These are phyloP conservation scores for Proales similis DNA, from an alignment of 1,140 invertebrate species.

Conservation along the genomic window DNA sequence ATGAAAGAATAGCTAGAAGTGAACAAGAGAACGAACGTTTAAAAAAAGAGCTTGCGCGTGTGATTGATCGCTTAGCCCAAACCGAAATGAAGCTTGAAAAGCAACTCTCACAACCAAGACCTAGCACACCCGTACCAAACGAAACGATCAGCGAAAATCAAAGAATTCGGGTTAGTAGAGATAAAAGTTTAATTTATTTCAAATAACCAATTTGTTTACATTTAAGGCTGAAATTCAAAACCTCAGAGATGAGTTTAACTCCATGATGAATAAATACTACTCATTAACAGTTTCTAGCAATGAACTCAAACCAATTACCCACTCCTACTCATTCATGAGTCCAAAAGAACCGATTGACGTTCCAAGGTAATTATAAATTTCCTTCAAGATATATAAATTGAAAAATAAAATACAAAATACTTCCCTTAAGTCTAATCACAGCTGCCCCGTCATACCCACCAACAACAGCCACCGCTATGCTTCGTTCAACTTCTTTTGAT, in stretches of 20 bases:
- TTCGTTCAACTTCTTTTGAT: too few species aligned
- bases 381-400: too few species aligned
- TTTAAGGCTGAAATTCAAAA: slow-evolving; percentile 31
- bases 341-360: slow-evolving; percentile 23
- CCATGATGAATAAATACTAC: slow-evolving; percentile 34
- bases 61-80: slow-evolving; percentile 23
- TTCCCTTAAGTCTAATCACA: too few species aligned
- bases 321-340: not conserved
- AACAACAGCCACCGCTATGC: too few species aligned
- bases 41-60: not conserved
- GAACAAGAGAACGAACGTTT: slow-evolving; percentile 33
- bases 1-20: not conserved
- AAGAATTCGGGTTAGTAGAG: slow-evolving; percentile 19
- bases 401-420: too few species aligned
- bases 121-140: not conserved
- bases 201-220: slow-evolving; percentile 11
- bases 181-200: not conserved
- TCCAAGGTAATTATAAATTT: slow-evolving; percentile 30
- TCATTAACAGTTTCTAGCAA: slow-evolving; percentile 23
- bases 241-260: slow-evolving; percentile 24
- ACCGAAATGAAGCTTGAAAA: slow-evolving; percentile 35
- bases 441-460: too few species aligned
- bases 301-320: too few species aligned
- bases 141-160: not conserved
- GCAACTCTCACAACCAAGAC: not conserved